Evolutionary conservation across 1,140 invertebrate species (phyloP), one percentile per base, ranked within the genome.

Genomic region (Andricus grossulariae): DNA sequence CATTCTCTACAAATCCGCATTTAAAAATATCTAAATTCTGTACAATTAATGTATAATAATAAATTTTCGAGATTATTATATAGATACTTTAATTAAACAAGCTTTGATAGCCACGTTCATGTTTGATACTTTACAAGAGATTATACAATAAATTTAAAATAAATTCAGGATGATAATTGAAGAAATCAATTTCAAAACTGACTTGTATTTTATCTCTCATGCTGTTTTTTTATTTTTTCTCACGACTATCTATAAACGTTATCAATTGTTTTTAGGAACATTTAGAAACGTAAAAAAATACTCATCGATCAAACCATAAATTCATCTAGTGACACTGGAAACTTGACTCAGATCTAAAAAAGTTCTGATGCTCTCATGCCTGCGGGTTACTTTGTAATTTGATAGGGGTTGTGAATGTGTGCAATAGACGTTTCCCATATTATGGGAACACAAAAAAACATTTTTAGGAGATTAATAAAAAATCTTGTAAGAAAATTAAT

Each of bases 321-420:
- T 32, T 66, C 21, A 25, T 32, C 21, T 66, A 13, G 60, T 66
- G 13, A n/a, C 60, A 66, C 16, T 39, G 32, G 25, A 60, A 60
- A 60, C 15, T 21, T 5, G 19, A 66, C 25, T 66, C 25, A 32
- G 39, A 60, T 25, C 15, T 60, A 16, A 60, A 60, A 66, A 25
- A 32, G 11, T 13, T 60, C 10, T 66, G 10, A 45, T 45, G 32
- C 18, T 54, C 18, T 54, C 52, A 19, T 18, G n/a, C n/a, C 60
- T 66, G 60, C 60, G 60, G 60, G 60, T 39, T 39, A 39, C 25
- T 39, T 66, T n/a, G 60, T 66, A 66, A 66, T n/a, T 66, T 13
- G 32, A 66, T 66, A 66, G 21, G 60, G 60, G 60, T 39, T 66
- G 60, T 66, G 60, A 66, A 66, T 45, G 25, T 39, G 16, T 32